Percentiles rank a stretch among this genome's conserved stretches.
phyloP scores from a whole-genome alignment of 2,113 vertebrate genomes.

The Columba janthina region DNA sequence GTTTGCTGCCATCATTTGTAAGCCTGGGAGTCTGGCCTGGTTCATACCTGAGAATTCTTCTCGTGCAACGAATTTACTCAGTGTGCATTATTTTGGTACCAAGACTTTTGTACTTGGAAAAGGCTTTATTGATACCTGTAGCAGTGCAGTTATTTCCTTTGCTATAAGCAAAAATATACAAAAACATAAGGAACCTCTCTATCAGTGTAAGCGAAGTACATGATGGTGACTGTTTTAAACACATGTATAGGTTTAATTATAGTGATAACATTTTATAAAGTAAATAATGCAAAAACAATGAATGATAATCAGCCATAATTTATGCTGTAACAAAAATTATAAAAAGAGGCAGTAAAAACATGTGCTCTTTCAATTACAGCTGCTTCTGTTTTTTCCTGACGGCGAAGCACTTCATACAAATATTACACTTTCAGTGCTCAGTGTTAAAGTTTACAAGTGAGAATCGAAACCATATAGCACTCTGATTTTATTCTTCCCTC shows the following conservation, averaged over 20 bases:
- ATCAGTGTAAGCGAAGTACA: not conserved
- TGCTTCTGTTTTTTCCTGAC: not conserved
- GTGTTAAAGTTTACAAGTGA: not conserved
- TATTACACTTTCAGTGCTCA: not conserved
- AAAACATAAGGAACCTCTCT: not conserved
- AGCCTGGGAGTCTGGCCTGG: not conserved
- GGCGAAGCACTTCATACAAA: not conserved
- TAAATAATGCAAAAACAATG: not conserved
- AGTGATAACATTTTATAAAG: constrained; percentile 2
- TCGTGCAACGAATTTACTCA: not conserved
- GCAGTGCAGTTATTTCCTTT: not conserved
- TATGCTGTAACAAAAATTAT: not conserved
- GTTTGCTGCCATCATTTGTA: not conserved
- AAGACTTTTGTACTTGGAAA: not conserved
- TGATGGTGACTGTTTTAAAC: not conserved
- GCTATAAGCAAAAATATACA: not conserved
- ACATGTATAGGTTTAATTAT: not conserved
- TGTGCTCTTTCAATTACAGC: not conserved
- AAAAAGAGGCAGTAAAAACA: not conserved
- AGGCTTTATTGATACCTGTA: not conserved
- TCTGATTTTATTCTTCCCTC: not conserved
- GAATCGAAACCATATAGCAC: not conserved
- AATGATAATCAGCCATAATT: not conserved
- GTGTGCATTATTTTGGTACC: not conserved
- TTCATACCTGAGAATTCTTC: not conserved